These are phyloP conservation scores for Stenurella melanura DNA, from an alignment of 2,888 invertebrate genomes.

Conservation along the genomic window DNA sequence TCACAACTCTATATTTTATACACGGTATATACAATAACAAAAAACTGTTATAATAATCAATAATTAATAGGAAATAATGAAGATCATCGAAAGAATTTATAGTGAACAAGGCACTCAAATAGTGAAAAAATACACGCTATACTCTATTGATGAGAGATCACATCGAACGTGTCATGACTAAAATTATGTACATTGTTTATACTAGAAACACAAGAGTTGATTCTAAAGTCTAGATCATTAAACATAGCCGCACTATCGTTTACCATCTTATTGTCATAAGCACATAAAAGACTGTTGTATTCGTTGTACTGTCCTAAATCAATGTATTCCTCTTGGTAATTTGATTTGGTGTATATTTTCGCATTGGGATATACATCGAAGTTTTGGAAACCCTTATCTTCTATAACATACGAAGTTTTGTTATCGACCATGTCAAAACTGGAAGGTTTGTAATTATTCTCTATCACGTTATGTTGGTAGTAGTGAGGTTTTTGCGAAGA, in stretches of 20 bases:
- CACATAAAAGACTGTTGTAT: conserved; percentile 67
- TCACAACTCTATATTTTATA: conserved; percentile 56
- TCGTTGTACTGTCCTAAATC: conserved; percentile 69
- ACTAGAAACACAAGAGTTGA: conserved; percentile 57
- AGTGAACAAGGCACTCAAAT: conserved; percentile 59
- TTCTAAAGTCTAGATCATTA: conserved; percentile 70
- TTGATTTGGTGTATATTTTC: conserved; percentile 55
- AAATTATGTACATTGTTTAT: conserved; percentile 60
- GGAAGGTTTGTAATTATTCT: conserved; percentile 53
- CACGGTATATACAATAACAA: conserved; percentile 57
- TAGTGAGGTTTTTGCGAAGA: conserved; percentile 55
- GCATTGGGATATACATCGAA: conserved; percentile 58
- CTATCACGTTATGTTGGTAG: conserved; percentile 51
- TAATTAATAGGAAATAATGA: conserved; percentile 51
- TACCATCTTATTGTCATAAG: conserved; percentile 65
- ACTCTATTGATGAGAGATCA: conserved; percentile 60
- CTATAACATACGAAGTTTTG: conserved; percentile 60
- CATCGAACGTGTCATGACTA: conserved; percentile 61
- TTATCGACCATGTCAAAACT: conserved; percentile 57
- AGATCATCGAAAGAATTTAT: conserved; percentile 64
- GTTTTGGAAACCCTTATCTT: conserved; percentile 60
- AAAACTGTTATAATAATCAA: conserved; percentile 41
- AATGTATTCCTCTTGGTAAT: conserved; percentile 64
- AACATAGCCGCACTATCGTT: conserved; percentile 66
- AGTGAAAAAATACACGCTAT: conserved; percentile 29